Evolutionary conservation across 2,888 invertebrate species (phyloP), one percentile per base, ranked within the genome.

Genomic region (Macropis europaea): DNA sequence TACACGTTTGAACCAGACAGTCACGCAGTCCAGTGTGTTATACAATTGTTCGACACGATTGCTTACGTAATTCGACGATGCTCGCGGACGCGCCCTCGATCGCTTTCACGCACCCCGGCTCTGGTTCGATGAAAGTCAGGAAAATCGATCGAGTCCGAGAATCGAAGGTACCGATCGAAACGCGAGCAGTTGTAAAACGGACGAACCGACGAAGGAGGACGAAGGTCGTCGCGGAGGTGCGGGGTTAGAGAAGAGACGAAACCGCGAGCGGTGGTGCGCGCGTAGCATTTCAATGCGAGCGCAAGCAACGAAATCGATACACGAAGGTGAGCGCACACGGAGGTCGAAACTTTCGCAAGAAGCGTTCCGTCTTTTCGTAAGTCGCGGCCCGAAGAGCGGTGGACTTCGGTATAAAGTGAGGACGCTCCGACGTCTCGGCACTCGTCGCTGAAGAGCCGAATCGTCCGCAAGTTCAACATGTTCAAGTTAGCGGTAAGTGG

Each of bases 401-500:
- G 52, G 77, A 77, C 77, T 63, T 48, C 59, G 71, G 74, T 88
- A 88, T 88, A 88, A 87, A 82, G 69, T 47, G 53, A 36, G 64
- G 59, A 42, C 47, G 48, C 57, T 47, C 15, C 68, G 26, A 43
- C 24, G 22, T 36, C 42, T 81, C 81, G 72, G 77, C 86, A 88
- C 81, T 87, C 80, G 82, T 83, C 77, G 76, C 81, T 77, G 67
- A 79, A 70, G 69, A 82, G 64, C 75, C 79, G 81, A 76, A 83
- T 67, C 76, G 73, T 52, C 19, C 43, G 48, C 76, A 76, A 74
- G 59, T 15, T n/a, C 52, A 45, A 84, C 69, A 88, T 88, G 88
- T 82, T 87, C 76, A 86, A 81, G 66, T 78, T 86, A 26, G 77
- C 76, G 75, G 88, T 88, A 81, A 87, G 88, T 86, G 48, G 2